Evolutionary conservation across 1,140 invertebrate species (phyloP), one percentile per base, ranked within the genome.

Genomic region (Pseudoatta argentina): DNA sequence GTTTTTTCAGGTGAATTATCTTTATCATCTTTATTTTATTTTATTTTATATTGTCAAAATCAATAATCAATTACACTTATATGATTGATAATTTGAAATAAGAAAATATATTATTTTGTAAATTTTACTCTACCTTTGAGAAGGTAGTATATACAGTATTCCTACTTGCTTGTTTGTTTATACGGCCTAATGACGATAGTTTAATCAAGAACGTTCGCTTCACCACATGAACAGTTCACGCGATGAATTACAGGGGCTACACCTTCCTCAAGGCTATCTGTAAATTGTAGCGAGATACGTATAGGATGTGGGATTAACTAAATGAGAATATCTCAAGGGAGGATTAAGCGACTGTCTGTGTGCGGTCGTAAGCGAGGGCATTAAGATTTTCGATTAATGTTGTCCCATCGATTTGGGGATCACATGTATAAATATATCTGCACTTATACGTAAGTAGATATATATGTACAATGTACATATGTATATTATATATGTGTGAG

Each of bases 331-430:
- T 93, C 90, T 91, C 87, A 89, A 83, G 81, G 53, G 73, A 73
- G 91, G 90, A 92, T 92, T 92, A 82, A 91, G 89, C 78, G 82
- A 92, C 92, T 91, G 91, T 93, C 91, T 92, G 87, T 91, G 88
- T 27, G 89, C 87, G 86, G 86, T 86, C 85, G 87, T 92, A 92
- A 88, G 72, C 89, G 75, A 77, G 76, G 86, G 87, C 89, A 91
- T 91, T 92, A 93, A 92, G 89, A 78, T 85, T 71, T 87, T 76
- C 81, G 91, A 89, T 92, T 90, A 92, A 92, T 91, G 90, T 86
- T 61, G 82, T 76, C 76, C 79, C 59, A 66, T 27, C 87, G 78
- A 79, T 77, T 85, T 72, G 12, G 81, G 75, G 27, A 81, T 87
- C 83, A 83, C 7, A 67, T 44, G 30, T 16, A 34, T 21, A 39